These are phyloP conservation scores for Aurelia aurita DNA, from an alignment of 30 jellyfish, hydroid and myxozoan species.

Conservation along the genomic window DNA sequence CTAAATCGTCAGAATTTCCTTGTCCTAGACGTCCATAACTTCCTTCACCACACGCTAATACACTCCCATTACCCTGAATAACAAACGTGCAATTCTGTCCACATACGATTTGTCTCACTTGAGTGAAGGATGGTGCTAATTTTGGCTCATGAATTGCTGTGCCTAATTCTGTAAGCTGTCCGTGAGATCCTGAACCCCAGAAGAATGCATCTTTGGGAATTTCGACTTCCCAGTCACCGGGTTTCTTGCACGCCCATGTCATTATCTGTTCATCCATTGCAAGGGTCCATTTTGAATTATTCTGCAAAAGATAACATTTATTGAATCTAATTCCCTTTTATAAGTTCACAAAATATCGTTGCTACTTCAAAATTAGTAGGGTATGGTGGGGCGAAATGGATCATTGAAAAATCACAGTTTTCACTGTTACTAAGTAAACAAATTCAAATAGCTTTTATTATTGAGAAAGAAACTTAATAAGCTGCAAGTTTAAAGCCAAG, in stretches of 20 bases:
- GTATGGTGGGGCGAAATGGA: no score
- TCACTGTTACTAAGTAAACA: no score
- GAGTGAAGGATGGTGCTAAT: slow-evolving; percentile 58
- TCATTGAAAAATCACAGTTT: no score
- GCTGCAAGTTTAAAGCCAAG: no score
- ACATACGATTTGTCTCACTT: slow-evolving; percentile 87
- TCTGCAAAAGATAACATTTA: slow-evolving; percentile 22
- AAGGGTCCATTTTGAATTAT: slow-evolving; percentile 74
- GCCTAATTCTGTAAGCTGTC: slow-evolving; percentile 87
- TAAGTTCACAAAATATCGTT: no score
- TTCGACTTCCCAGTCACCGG: slow-evolving; percentile 92
- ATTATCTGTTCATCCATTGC: slow-evolving; percentile 85
- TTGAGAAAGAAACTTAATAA: no score
- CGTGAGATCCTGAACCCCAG: slow-evolving; percentile 94
- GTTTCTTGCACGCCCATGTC: slow-evolving; percentile 74
- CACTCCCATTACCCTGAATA: slow-evolving; percentile 81
- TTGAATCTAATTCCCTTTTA: no score
- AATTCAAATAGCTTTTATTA: no score
- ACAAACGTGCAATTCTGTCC: slow-evolving; percentile 95
- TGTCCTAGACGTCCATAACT: slow-evolving; percentile 93
- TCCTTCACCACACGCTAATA: slow-evolving; percentile 95
- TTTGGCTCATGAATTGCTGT: slow-evolving; percentile 63
- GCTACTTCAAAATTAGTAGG: no score
- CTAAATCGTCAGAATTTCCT: slow-evolving; percentile 93
- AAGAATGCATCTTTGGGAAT: slow-evolving; percentile 70